Evolutionary conservation across 2,113 vertebrate species (phyloP).

Genomic region (Phasianus colchicus): DNA sequence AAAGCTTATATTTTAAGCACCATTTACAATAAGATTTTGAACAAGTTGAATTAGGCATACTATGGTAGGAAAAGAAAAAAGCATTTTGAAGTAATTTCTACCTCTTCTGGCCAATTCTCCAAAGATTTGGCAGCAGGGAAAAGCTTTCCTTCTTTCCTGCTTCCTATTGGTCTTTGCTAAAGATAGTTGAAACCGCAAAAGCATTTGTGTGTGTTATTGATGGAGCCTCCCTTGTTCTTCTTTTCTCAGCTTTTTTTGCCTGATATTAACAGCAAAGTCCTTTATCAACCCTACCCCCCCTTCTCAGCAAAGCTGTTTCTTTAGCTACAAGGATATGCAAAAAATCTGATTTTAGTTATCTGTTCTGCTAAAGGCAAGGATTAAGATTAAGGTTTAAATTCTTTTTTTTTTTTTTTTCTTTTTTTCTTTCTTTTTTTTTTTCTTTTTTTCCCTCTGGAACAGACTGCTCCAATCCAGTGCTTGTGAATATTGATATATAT

Average conservation of each 20-base stretch:
- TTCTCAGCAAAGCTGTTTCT: constrained; percentile 14
- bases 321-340: constrained; percentile 13
- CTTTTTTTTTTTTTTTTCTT: not conserved
- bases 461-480: not conserved
- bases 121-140: not conserved
- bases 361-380: not conserved
- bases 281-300: not conserved
- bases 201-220: not conserved
- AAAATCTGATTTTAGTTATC: constrained; percentile 33
- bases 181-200: not conserved
- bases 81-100: not conserved
- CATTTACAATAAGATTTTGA: not conserved
- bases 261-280: not conserved
- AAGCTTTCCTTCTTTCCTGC: not conserved
- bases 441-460: not conserved
- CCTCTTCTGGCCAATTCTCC: not conserved
- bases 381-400: constrained; percentile 25
- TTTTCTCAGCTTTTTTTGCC: not conserved
- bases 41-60: not conserved
- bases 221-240: not conserved
- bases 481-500: not conserved
- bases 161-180: constrained; percentile 11
- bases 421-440: not conserved
- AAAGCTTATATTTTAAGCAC: not conserved
- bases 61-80: not conserved